A percentile compares a stretch with the other conserved stretches of the same genome.
Evolutionary conservation across 2,888 invertebrate genomes (phyloP).

Genomic region (Dryococelus australis): DNA sequence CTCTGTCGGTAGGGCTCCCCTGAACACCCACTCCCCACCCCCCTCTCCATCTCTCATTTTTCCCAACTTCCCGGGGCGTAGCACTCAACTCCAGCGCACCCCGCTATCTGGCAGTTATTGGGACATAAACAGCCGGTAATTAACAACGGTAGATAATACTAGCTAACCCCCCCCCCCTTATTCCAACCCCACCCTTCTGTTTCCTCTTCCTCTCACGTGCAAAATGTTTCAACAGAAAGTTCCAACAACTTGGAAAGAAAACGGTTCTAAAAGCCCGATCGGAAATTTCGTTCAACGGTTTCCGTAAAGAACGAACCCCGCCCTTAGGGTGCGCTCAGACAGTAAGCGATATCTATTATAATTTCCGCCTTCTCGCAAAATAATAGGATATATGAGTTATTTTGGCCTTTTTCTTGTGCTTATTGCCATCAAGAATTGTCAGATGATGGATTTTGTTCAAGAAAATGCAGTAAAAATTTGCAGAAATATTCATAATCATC

Average conservation of each 20-base stretch:
- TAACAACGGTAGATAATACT: conserved; percentile 5
- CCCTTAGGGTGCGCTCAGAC: neutral
- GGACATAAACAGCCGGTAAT: neutral
- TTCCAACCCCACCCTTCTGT: too few species aligned
- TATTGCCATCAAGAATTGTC: too few species aligned
- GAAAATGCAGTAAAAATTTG: too few species aligned
- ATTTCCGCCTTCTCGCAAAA: too few species aligned
- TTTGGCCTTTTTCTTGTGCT: too few species aligned
- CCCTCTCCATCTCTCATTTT: neutral
- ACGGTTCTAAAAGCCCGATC: neutral
- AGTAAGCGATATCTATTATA: neutral
- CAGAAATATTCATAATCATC: too few species aligned
- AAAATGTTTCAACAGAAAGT: neutral
- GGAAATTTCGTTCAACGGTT: neutral
- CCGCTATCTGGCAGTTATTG: neutral
- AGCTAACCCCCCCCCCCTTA: neutral
- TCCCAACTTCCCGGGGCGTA: neutral
- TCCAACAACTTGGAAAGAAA: neutral
- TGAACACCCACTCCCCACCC: neutral
- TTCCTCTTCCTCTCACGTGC: neutral
- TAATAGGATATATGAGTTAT: too few species aligned
- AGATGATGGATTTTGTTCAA: too few species aligned
- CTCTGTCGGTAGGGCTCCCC: neutral
- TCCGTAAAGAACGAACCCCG: neutral
- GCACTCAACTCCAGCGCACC: neutral